phyloP scores from a whole-genome alignment of 2,888 invertebrate genomes.

The Drosophila acutilabella region DNA sequence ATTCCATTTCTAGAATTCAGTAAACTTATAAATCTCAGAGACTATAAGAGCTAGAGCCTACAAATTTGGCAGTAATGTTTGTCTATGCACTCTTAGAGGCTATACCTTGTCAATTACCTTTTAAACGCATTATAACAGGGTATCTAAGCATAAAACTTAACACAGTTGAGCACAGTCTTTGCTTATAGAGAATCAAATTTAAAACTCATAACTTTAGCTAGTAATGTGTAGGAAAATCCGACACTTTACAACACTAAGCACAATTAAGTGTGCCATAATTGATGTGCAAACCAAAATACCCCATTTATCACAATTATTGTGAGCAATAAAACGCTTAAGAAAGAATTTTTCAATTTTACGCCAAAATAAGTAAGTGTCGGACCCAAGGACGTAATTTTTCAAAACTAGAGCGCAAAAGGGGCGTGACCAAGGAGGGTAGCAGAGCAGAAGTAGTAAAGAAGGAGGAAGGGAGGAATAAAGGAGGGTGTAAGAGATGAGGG shows the following conservation, averaged over 20 bases:
- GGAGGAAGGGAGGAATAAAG: neutral
- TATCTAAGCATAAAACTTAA: too few relatives aligned
- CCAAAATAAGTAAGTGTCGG: constrained; percentile 81
- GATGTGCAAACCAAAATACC: neutral
- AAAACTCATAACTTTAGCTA: too few relatives aligned
- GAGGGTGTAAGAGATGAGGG: neutral
- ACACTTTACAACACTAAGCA: neutral
- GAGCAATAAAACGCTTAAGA: constrained; percentile 66
- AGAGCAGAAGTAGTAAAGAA: neutral
- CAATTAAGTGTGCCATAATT: neutral
- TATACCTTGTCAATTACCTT: too few relatives aligned
- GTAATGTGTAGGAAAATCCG: too few relatives aligned
- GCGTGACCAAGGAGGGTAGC: neutral
- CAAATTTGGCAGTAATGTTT: too few relatives aligned
- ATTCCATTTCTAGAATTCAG: too few relatives aligned
- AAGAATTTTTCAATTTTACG: constrained; percentile 85
- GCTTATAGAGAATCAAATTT: too few relatives aligned
- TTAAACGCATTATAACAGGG: too few relatives aligned
- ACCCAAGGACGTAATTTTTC: constrained; percentile 79
- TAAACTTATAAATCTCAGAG: too few relatives aligned
- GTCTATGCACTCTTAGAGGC: too few relatives aligned
- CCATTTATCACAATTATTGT: neutral
- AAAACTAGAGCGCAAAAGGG: constrained; percentile 34
- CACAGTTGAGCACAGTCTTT: too few relatives aligned
- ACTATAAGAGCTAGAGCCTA: too few relatives aligned